A percentile compares a stretch with the other conserved stretches of the same genome.
phyloP scores from a whole-genome alignment of 2,888 invertebrate species.

The Folsomia manolachei region DNA sequence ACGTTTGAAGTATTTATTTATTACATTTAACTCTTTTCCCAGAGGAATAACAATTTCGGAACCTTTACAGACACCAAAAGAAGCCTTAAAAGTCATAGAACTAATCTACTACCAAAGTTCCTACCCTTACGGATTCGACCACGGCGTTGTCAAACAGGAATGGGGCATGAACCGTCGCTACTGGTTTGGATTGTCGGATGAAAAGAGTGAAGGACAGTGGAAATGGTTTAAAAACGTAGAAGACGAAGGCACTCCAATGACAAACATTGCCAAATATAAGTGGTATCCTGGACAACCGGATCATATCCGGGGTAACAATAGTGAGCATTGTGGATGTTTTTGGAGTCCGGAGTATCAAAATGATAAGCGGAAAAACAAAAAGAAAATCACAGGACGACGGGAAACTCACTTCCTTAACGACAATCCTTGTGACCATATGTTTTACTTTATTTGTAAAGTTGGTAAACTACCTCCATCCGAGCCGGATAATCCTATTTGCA shows the following conservation, averaged over 20 bases:
- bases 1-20: too few relatives aligned
- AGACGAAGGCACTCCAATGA: not conserved
- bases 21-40: too few relatives aligned
- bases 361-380: not conserved
- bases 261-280: not conserved
- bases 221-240: not conserved
- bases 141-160: not conserved
- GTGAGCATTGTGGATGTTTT: not conserved
- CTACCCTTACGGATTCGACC: not conserved
- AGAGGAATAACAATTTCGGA: too few relatives aligned
- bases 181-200: not conserved
- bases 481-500: not conserved
- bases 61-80: not conserved
- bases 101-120: not conserved
- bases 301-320: not conserved
- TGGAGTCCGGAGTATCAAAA: not conserved
- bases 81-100: not conserved
- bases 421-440: not conserved
- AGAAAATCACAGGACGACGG: not conserved
- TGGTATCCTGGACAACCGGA: constrained; percentile 5
- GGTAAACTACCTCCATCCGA: not conserved
- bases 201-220: not conserved
- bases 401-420: not conserved
- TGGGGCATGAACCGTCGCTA: not conserved
- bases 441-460: not conserved